Conservation (phyloP, 2,113 vertebrate species). For the Mystacornis crossleyi region DNA sequence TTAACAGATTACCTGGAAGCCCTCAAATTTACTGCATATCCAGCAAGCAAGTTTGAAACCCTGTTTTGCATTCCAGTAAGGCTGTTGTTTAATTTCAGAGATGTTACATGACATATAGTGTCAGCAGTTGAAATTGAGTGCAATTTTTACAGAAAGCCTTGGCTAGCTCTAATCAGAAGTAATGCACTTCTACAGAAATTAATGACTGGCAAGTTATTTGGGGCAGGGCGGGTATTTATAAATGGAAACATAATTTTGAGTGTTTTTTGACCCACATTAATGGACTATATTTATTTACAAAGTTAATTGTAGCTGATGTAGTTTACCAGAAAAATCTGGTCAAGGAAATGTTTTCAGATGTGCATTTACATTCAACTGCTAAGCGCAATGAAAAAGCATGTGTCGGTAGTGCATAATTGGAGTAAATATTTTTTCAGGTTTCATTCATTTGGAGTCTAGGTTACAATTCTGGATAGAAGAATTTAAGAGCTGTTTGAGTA, state of each 20-base stretch:
- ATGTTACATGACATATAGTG: neutral
- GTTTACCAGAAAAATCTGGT: neutral
- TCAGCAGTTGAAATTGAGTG: neutral
- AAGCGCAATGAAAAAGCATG: neutral
- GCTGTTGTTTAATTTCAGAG: neutral
- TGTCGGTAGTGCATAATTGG: neutral
- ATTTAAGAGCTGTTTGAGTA: constrained; percentile 37
- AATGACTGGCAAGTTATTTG: neutral
- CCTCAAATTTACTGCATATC: neutral
- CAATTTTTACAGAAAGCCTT: neutral
- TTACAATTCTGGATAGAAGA: neutral
- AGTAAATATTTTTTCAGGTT: constrained; percentile 56
- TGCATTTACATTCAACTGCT: neutral
- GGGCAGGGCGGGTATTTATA: accelerated
- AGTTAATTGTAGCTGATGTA: neutral
- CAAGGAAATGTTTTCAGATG: neutral
- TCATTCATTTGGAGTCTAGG: constrained; percentile 7
- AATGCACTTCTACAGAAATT: neutral
- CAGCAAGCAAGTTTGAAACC: neutral
- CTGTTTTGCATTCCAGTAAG: neutral
- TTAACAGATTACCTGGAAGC: neutral
- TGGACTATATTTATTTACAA: neutral
- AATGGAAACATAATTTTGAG: neutral
- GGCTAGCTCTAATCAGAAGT: neutral
- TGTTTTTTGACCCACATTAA: neutral